Evolutionary conservation across 2,797 vertebrate genomes (phyloP), one percentile per base, ranked within the genome.

Genomic region (Fringilla coelebs): DNA sequence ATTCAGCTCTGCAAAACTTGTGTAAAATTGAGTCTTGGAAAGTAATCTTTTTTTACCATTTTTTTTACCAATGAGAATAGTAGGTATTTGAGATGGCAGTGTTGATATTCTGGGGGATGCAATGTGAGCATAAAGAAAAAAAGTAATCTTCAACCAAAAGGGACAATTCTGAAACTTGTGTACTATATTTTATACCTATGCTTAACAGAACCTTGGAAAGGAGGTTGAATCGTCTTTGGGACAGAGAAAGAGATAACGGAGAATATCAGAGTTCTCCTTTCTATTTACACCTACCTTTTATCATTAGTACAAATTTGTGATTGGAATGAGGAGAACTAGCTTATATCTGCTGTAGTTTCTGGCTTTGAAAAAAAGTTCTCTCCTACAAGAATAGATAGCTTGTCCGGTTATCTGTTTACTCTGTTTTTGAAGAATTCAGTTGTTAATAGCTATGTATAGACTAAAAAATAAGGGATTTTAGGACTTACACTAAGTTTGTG

Each of bases 171-270:
- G 51, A 80, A 63, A 76, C 15, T 34, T 49, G 34, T 7, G 20
- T 41, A 29, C 24, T 90, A 16, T 7, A 4, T 57, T 54, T n/a
- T 61, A 54, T 77, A 45, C 75, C 55, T 93, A 2, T 91, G 61
- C 88, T 95, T 89, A 68, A 62, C 45, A 90, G 63, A 34, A 5
- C 7, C 10, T 28, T 71, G 86, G 89, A 40, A 96, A 95, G 57
- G 46, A 74, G 66, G 31, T 3, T 26, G 18, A 77, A 81, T 62
- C 61, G 74, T 51, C 63, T 67, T 88, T 93, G 57, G 62, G 96
- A 96, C 66, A 94, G 97, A 93, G 98, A 98, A 74, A 66, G 22
- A 81, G 85, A 54, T 98, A 97, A 97, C 98, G 98, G 98, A 97
- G 97, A 86, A 85, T 78, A 57, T 75, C 95, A 97, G 97, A 20